Evolutionary conservation across 2,888 invertebrate species (phyloP), one percentile per base, ranked within the genome.

Genomic region (Sarcophaga caerulescens): DNA sequence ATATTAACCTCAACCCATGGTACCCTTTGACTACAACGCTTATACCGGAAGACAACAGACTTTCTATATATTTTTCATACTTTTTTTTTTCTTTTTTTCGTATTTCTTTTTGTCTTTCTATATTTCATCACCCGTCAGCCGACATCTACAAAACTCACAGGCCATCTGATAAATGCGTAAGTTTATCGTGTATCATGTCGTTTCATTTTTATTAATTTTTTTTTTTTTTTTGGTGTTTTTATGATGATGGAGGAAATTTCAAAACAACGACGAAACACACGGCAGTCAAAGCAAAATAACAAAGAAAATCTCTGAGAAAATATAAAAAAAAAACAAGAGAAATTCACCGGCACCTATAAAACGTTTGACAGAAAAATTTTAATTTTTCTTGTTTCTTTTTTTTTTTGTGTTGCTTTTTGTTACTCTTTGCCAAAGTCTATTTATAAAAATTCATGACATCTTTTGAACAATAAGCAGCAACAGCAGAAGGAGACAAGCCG

Each of bases 381-480:
- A 14, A 14, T 52, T 12, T 52, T 52, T 52, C 17, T 52, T 52
- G 52, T 52, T 52, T 4, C 4, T 3, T 52, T 47, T 47, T 47
- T 47, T 47, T 4, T 47, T 4, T 6, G 1, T 35, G 35, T 35
- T 35, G 21, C 25, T 73, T 68, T 12, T 60, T 35, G 17, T 73
- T 52, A 66, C 52, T 77, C 4, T 81, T 75, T 81, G 81, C 78
- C 74, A 84, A 81, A 74, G 83, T 86, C 78, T 86, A 86, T 86
- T 86, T 86, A 84, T 86, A 86, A 81, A 74, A 86, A 71, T 70
- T 70, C 83, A 86, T 81, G 83, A 86, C 83, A 84, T 86, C 86
- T 86, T 84, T 81, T 78, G 45, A 84, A 81, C 86, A 83, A 84
- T 74, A 81, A 69, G 45, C 75, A 77, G 57, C 74, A 66, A 70